Evolutionary conservation across 2,113 vertebrate species (phyloP).

Genomic region (Pleuronectes platessa): DNA sequence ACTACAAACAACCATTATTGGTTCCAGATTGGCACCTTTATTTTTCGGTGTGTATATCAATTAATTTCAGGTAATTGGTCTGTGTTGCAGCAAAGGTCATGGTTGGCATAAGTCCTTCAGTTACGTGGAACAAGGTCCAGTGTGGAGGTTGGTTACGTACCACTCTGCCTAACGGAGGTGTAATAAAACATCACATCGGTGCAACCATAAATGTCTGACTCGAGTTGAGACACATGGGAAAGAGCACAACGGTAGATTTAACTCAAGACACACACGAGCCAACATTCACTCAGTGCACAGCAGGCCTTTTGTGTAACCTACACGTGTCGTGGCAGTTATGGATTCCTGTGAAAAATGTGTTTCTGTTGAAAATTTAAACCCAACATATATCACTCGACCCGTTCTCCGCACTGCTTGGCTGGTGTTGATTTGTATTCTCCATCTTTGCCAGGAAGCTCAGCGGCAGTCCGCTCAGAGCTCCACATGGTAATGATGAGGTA

Average conservation of each 20-base stretch:
- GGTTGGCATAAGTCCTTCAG: background rate
- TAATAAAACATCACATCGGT: background rate
- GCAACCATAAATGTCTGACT: too few species aligned
- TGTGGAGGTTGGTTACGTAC: background rate
- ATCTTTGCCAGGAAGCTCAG: constrained; percentile 56
- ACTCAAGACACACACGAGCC: background rate
- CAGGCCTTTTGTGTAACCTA: background rate
- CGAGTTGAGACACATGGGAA: background rate
- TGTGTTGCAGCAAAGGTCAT: too few species aligned
- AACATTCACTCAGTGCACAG: background rate
- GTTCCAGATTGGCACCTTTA: too few species aligned
- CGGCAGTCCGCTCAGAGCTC: constrained; percentile 50
- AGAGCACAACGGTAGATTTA: constrained; percentile 17
- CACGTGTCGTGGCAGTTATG: background rate
- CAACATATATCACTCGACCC: constrained; percentile 3
- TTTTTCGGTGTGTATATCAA: too few species aligned
- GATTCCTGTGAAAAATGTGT: background rate
- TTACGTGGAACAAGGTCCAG: background rate
- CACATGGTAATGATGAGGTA: constrained; percentile 71
- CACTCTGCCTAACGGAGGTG: background rate
- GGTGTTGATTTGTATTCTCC: constrained; percentile 55
- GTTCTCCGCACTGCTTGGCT: background rate
- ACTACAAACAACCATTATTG: too few species aligned
- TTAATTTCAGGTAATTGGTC: too few species aligned
- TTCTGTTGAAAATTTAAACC: constrained; percentile 12